A percentile compares a stretch with the other conserved stretches of the same genome.
Evolutionary conservation across 2,113 vertebrate genomes (phyloP).

Genomic region (Naja naja): DNA sequence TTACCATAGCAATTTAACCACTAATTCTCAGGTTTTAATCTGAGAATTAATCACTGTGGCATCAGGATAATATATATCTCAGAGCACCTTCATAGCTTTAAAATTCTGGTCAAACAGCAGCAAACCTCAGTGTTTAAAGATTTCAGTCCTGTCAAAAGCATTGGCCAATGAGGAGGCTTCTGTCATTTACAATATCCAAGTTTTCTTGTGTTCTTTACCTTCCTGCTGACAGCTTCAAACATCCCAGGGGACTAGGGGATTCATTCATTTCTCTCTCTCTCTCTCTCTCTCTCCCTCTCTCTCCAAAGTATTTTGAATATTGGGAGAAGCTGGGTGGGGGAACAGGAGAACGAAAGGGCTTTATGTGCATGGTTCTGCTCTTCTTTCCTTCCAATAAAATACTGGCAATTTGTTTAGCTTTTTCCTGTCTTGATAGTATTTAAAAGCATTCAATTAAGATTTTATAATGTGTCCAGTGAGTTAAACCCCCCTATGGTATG

Average conservation of each 20-base stretch:
- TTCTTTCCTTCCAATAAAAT: constrained; percentile 66
- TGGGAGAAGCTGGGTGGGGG: constrained; percentile 45
- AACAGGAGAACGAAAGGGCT: constrained; percentile 47
- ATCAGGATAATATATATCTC: constrained; percentile 39
- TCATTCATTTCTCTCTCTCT: constrained; percentile 58
- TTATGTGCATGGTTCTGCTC: constrained; percentile 48
- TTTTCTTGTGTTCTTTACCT: constrained; percentile 69
- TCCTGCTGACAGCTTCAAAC: constrained; percentile 68
- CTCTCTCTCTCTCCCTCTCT: constrained; percentile 49
- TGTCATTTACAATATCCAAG: constrained; percentile 73
- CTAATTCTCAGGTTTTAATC: constrained; percentile 40
- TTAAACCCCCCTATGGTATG: constrained; percentile 71
- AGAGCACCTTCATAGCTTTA: constrained; percentile 59
- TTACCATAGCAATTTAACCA: not conserved
- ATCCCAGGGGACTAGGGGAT: constrained; percentile 63
- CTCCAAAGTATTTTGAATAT: constrained; percentile 64
- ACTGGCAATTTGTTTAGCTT: constrained; percentile 66
- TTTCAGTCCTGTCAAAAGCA: constrained; percentile 70
- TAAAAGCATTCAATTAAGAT: constrained; percentile 76
- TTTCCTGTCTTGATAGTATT: constrained; percentile 64
- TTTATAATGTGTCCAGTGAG: constrained; percentile 71
- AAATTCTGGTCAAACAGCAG: constrained; percentile 66
- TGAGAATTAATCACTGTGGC: constrained; percentile 41
- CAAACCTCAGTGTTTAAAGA: constrained; percentile 63
- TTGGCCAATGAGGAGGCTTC: constrained; percentile 69